Evolutionary conservation across 2,113 vertebrate genomes (phyloP), one percentile per base, ranked within the genome.

Genomic region (Cololabis saira): DNA sequence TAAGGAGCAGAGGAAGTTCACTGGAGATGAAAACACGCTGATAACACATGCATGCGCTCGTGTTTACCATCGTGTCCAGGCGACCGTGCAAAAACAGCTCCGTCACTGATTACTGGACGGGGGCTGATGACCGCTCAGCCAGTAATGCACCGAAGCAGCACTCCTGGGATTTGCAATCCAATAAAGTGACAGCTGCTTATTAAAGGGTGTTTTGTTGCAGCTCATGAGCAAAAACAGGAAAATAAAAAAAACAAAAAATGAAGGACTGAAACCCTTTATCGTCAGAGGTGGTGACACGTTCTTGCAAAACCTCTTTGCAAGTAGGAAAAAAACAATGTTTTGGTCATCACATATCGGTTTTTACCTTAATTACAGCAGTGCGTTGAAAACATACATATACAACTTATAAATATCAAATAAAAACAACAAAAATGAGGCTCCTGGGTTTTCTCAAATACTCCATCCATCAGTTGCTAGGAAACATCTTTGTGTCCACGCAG

Each of bases 1-100:
- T 74, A 24, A 81, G 67, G 55, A 30, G n/a, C 6, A 0, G 13
- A 43, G 63, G 63, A 70, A 15, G 76, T 80, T 62, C 44, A 63
- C 18, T 33, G 60, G 15, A 74, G 75, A 47, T 58, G 12, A 50
- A 54, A 19, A 49, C 47, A 30, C 3, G 1, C 10, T 48, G 61
- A 75, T 76, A 74, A 74, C 16, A 21, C 56, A n/a, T 18, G 43
- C 37, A 49, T 49, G 21, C 17, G 42, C 71, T 43, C 41, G 50
- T 85, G 72, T 85, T 77, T 56, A 51, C 55, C 49, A 19, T 58
- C 0, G 77, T 74, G 43, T 87, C 77, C 55, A 7, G 11, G 74
- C 76, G 78, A 86, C 83, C 10, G 2, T 50, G 61, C 43, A 51
- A 22, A 67, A 17, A 67, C 49, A 43, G 9, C 63, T 64, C 51